Evolutionary conservation across 2,888 invertebrate genomes (phyloP).

Genomic region (Cryptocheilus praepositus): DNA sequence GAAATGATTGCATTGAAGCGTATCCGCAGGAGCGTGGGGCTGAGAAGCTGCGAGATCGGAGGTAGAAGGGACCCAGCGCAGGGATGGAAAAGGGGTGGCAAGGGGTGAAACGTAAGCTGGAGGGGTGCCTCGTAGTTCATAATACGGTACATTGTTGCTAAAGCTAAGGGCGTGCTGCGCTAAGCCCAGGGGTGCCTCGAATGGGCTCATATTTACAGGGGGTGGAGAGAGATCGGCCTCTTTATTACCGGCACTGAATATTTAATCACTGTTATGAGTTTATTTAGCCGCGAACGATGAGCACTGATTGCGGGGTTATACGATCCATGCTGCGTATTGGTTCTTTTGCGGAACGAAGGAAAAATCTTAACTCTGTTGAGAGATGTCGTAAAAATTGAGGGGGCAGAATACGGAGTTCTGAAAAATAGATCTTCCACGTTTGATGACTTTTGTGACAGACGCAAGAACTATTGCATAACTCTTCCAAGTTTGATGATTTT

Average conservation of each 20-base stretch:
- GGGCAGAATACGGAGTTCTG: too few species aligned
- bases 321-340: slow-evolving; percentile 20
- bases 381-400: too few species aligned
- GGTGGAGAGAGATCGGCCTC: slow-evolving; percentile 34
- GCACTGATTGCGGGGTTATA: too few species aligned
- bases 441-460: too few species aligned
- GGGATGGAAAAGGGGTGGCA: slow-evolving; percentile 31
- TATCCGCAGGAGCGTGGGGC: slow-evolving; percentile 37
- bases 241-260: slow-evolving; percentile 69
- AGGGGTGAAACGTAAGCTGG: slow-evolving; percentile 20
- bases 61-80: slow-evolving; percentile 11
- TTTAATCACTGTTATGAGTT: slow-evolving; percentile 70
- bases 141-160: slow-evolving; percentile 68
- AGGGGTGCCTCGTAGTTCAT: slow-evolving; percentile 55
- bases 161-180: slow-evolving; percentile 63
- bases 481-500: too few species aligned
- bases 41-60: slow-evolving; percentile 38
- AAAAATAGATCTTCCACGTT: too few species aligned
- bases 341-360: slow-evolving; percentile 1
- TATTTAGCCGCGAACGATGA: slow-evolving; percentile 53
- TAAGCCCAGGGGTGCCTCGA: slow-evolving; percentile 56
- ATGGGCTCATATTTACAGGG: slow-evolving; percentile 56
- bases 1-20: slow-evolving; percentile 61
- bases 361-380: too few species aligned
- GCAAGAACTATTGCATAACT: too few species aligned